These are phyloP conservation scores for Globia sparganii DNA, from an alignment of 2,888 invertebrate genomes.

Conservation along the genomic window DNA sequence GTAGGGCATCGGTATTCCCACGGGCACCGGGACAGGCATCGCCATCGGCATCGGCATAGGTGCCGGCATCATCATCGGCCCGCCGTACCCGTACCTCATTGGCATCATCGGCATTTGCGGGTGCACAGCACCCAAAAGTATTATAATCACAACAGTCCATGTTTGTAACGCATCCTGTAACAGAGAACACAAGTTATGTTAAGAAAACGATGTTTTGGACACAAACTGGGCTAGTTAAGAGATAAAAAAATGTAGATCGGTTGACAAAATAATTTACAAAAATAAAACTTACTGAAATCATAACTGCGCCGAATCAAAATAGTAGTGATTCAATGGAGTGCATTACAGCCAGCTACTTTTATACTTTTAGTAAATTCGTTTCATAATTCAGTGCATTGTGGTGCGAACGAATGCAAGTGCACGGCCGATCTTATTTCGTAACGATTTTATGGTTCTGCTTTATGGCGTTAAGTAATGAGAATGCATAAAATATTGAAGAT, in stretches of 20 bases:
- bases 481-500: conserved; percentile 47
- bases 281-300: conserved; percentile 72
- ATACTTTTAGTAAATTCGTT: conserved; percentile 69
- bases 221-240: too few species aligned
- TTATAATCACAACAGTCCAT: conserved; percentile 60
- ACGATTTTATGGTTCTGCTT: conserved; percentile 51
- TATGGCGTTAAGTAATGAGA: conserved; percentile 63
- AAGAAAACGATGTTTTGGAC: neutral
- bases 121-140: conserved; percentile 57
- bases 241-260: neutral
- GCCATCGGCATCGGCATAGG: conserved; percentile 42
- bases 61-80: conserved; percentile 54
- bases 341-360: conserved; percentile 68
- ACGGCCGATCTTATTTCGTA: conserved; percentile 39
- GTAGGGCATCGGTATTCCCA: conserved; percentile 52
- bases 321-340: conserved; percentile 57
- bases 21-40: conserved; percentile 58
- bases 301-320: conserved; percentile 62
- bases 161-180: conserved; percentile 63
- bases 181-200: conserved; percentile 1
- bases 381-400: conserved; percentile 67
- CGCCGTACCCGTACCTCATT: conserved; percentile 55
- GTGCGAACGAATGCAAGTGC: conserved; percentile 36
- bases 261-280: conserved; percentile 2
- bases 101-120: conserved; percentile 67